phyloP scores from a whole-genome alignment of 2,797 vertebrate genomes.

The Petrocephalus schoutedeni region DNA sequence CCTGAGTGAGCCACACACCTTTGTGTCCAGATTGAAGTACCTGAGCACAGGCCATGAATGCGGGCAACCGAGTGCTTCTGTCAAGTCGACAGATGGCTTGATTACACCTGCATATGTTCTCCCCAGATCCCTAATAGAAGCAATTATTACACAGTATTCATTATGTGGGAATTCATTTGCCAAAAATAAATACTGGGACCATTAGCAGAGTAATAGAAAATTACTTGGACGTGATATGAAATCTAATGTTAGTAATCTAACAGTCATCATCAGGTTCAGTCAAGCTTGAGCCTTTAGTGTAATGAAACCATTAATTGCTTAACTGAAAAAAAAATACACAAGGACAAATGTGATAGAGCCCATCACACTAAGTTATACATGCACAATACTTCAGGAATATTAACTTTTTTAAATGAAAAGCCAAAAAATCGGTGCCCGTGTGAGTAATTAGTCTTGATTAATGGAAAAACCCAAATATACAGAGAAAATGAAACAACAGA shows the following conservation, averaged over 20 bases:
- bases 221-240: constrained; percentile 11
- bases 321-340: background rate
- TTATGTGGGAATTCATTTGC: constrained; percentile 26
- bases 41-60: background rate
- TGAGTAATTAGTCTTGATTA: background rate
- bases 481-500: background rate
- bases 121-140: constrained; percentile 24
- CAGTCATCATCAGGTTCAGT: background rate
- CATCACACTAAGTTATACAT: background rate
- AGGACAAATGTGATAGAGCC: background rate
- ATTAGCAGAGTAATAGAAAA: constrained; percentile 30
- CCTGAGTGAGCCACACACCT: background rate
- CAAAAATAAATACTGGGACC: constrained; percentile 26
- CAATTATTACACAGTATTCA: constrained; percentile 27
- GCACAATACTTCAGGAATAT: background rate
- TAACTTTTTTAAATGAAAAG: background rate
- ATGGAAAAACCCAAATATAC: background rate
- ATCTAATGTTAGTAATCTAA: constrained; percentile 7
- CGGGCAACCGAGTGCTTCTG: background rate
- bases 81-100: constrained; percentile 27
- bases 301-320: constrained; percentile 12
- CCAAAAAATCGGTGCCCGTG: background rate
- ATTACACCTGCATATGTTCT: constrained; percentile 32
- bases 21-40: constrained; percentile 3
- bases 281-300: background rate